A percentile compares a stretch with the other conserved stretches of the same genome.
These are phyloP conservation scores for Lucilia cuprina DNA, from an alignment of 1,140 invertebrate species.

Conservation along the genomic window DNA sequence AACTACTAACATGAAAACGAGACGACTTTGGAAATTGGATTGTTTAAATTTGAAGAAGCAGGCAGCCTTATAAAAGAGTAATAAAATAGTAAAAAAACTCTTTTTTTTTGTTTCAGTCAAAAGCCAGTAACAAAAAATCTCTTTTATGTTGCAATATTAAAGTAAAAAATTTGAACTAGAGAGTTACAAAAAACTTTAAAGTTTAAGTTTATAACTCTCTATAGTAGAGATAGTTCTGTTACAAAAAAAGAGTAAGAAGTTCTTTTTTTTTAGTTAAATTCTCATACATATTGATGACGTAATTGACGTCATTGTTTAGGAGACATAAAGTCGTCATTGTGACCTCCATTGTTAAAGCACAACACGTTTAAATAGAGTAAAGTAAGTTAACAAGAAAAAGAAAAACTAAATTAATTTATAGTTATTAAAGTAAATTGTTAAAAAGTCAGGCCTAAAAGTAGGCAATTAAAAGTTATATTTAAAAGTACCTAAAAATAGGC, in stretches of 20 bases:
- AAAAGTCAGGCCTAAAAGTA: background rate
- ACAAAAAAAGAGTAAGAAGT: background rate
- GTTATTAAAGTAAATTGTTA: background rate
- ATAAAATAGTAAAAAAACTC: background rate
- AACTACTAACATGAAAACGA: slow-evolving; percentile 15
- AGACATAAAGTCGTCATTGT: slow-evolving; percentile 24
- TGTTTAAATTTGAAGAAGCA: slow-evolving; percentile 1
- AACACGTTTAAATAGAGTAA: background rate
- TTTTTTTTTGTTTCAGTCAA: no score
- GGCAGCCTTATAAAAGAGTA: slow-evolving; percentile 7
- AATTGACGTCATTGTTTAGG: slow-evolving; percentile 26
- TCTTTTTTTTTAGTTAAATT: background rate
- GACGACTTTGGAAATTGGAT: background rate
- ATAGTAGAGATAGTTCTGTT: background rate
- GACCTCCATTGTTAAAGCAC: slow-evolving; percentile 17
- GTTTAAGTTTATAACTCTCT: background rate
- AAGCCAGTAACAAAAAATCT: background rate
- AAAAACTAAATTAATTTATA: background rate
- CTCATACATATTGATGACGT: slow-evolving; percentile 18
- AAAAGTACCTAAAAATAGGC: background rate
- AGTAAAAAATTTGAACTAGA: no score
- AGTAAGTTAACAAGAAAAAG: background rate
- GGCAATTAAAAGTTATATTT: no score
- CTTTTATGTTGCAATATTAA: background rate
- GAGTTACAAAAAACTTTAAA: background rate